Evolutionary conservation across 2,797 vertebrate genomes (phyloP).

Genomic region (Crypturellus tataupa): DNA sequence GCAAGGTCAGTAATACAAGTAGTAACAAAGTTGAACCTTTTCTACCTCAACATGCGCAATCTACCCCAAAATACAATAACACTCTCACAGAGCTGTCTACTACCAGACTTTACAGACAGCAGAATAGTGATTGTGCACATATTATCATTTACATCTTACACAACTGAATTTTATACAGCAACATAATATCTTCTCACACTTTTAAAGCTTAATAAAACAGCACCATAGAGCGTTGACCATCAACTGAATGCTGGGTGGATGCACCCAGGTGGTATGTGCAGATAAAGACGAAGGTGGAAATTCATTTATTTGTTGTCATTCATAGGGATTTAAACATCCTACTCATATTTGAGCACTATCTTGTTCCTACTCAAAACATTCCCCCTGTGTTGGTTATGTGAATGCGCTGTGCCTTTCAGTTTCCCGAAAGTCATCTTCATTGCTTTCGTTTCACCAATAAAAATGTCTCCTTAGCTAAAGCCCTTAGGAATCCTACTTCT

Average conservation of each 20-base stretch:
- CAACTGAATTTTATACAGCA: not conserved
- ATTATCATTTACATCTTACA: not conserved
- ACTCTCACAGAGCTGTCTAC: not conserved
- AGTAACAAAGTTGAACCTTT: not conserved
- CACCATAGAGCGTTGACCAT: rapidly evolving
- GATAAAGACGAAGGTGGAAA: not conserved
- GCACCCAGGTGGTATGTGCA: rapidly evolving
- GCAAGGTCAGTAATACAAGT: not conserved
- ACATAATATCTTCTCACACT: not conserved
- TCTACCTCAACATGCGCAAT: not conserved
- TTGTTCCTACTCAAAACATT: not conserved
- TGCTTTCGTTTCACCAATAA: not conserved
- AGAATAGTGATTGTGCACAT: not conserved
- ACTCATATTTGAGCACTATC: not conserved
- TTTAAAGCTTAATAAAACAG: not conserved
- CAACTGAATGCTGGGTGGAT: not conserved
- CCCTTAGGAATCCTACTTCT: not conserved
- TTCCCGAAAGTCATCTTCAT: not conserved
- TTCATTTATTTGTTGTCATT: not conserved
- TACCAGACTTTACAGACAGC: not conserved
- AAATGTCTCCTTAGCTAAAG: not conserved
- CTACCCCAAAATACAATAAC: not conserved
- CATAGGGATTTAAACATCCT: not conserved
- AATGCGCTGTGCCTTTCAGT: not conserved
- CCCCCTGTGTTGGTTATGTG: not conserved